A percentile compares a stretch with the other conserved stretches of the same genome.
Evolutionary conservation across 2,888 invertebrate genomes (phyloP).

Genomic region (Drosophila anomalata): DNA sequence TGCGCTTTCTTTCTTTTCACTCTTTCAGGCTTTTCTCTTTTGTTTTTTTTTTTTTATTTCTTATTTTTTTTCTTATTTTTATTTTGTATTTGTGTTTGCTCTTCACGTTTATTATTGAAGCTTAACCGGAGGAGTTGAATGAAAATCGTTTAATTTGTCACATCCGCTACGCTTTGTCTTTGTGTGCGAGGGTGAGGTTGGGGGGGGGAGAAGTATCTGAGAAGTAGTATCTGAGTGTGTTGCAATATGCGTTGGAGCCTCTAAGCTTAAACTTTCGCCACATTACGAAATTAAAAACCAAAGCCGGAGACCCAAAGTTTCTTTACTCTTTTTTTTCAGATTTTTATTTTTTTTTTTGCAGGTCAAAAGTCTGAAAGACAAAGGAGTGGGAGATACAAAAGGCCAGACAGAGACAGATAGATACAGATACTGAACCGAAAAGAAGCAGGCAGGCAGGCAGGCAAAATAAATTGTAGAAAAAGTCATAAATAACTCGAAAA

Average conservation of each 20-base stretch:
- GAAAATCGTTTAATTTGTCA: conserved; percentile 68
- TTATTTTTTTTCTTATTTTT: neutral
- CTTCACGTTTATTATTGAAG: conserved; percentile 53
- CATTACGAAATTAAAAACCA: conserved; percentile 72
- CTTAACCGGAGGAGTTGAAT: conserved; percentile 50
- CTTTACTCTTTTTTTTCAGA: conserved; percentile 14
- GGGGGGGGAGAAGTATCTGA: conserved; percentile 7
- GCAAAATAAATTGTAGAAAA: conserved; percentile 72
- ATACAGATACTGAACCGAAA: conserved; percentile 51
- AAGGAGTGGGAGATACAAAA: conserved; percentile 29
- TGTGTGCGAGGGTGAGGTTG: conserved; percentile 6
- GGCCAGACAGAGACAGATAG: conserved; percentile 13
- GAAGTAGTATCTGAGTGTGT: conserved; percentile 34
- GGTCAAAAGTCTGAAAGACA: conserved; percentile 73
- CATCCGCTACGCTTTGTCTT: conserved; percentile 62
- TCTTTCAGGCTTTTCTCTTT: conserved; percentile 43
- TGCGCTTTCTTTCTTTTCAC: conserved; percentile 57
- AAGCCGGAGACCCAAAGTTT: conserved; percentile 41
- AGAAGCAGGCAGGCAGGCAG: conserved; percentile 41
- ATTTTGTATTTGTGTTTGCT: conserved; percentile 35
- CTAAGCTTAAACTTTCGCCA: conserved; percentile 69
- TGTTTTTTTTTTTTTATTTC: conserved; percentile 29
- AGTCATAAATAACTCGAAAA: conserved; percentile 80
- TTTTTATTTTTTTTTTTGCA: conserved; percentile 58
- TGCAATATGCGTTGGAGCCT: conserved; percentile 53